phyloP scores from a whole-genome alignment of 1,140 invertebrate species.

The Caenorhabditis latens region DNA sequence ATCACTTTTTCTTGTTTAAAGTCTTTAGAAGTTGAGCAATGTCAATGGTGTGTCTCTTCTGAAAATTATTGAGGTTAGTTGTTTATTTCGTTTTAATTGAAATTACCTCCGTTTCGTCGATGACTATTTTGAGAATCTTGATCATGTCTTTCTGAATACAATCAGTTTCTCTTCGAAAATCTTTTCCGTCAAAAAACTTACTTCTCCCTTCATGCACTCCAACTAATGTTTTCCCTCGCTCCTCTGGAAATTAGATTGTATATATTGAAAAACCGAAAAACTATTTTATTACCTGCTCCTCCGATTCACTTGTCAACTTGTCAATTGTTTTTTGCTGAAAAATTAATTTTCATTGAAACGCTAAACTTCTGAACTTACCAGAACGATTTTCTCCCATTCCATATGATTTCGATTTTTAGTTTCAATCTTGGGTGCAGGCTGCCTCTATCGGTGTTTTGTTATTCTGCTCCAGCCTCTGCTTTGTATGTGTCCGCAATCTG shows the following conservation, averaged over 20 bases:
- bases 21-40: not conserved
- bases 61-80: not conserved
- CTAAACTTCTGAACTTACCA: not conserved
- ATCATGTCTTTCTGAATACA: not conserved
- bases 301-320: not conserved
- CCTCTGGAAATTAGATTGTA: not conserved
- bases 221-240: not conserved
- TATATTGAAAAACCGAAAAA: not conserved
- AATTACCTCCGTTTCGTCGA: not conserved
- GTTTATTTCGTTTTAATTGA: not conserved
- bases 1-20: no score
- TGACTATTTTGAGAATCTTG: not conserved
- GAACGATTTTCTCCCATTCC: not conserved
- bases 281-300: not conserved
- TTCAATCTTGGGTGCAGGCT: no score
- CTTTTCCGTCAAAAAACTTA: not conserved
- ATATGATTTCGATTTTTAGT: not conserved
- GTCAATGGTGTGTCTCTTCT: not conserved
- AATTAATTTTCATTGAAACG: not conserved
- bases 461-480: no score
- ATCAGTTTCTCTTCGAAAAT: not conserved
- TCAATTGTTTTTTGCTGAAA: slow-evolving; percentile 2
- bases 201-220: not conserved
- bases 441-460: no score
- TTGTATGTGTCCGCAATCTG: no score